Base-by-base conservation (phyloP, 2,888 invertebrate species). In the Sinohyriopsis cumingii region DNA sequence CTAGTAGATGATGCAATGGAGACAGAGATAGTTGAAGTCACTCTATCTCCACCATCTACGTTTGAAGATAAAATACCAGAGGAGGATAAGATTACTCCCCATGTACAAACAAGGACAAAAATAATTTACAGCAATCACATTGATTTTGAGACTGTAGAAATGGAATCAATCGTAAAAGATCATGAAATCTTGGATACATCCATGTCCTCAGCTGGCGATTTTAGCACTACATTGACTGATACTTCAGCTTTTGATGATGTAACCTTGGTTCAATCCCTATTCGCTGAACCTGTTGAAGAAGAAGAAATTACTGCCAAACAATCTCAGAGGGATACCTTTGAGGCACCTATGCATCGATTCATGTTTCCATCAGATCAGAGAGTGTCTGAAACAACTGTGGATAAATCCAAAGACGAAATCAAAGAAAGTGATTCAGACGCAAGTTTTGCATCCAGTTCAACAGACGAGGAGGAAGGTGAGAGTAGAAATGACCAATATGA, bases 291-390 rank as follows among this genome's bases (percentile, higher is more conserved):
- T 12, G 73, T 83, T 24, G 77, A 78, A 45, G 84, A 84, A 67
- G 84, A 84, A 7, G 19, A 72, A 6, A 81, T 84, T 22, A 68
- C 82, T 24, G 78, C 84, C 60, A 71, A 66, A 24, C 76, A 76
- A 62, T 63, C 72, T 12, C 72, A 76, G 22, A 77, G 70, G 60
- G 79, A 76, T 22, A 63, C 59, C 7, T 65, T 63, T 5, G 71
- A 65, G 33, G 64, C 66, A 4, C 59, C 68, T 45, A 45, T 45
- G 15, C 45, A 2, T 45, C 15, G 15, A 15, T 45, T 45, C 9
- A 3, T 45, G 45, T 15, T 45, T 45, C 45, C 12, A 45, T 15
- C 15, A 15, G 45, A 15, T 3, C 45, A 12, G 45, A 45, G 15
- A 45, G 15, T 45, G 45, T 45, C 45, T 15, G 45, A 45, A 45